A percentile compares a stretch with the other conserved stretches of the same genome.
phyloP scores from a whole-genome alignment of 2,113 vertebrate genomes.

The Eubucco bourcierii region DNA sequence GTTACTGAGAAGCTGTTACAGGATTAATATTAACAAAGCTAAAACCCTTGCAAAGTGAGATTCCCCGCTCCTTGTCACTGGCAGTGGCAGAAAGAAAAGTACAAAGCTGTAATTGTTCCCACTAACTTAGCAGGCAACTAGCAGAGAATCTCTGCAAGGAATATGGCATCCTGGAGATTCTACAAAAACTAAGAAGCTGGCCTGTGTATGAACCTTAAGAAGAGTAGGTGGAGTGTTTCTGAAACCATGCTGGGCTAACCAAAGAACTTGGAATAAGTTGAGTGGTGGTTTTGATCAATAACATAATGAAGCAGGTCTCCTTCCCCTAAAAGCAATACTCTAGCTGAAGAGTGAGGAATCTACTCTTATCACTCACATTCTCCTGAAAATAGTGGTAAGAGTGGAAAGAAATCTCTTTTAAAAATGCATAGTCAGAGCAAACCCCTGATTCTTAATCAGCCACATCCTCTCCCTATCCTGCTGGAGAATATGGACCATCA shows the following conservation, averaged over 20 bases:
- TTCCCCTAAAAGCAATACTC: neutral
- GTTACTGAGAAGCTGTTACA: neutral
- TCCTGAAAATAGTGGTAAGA: neutral
- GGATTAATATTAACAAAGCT: neutral
- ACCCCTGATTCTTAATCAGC: constrained; percentile 11
- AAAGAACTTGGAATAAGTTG: neutral
- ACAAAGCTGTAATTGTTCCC: neutral
- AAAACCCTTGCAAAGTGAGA: neutral
- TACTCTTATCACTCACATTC: neutral
- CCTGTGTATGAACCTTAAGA: neutral
- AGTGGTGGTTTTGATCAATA: neutral
- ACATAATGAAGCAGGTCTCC: neutral
- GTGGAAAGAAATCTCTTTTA: neutral
- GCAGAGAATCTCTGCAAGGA: neutral
- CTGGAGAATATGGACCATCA: constrained; percentile 30
- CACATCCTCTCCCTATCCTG: constrained; percentile 35
- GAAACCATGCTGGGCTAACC: neutral
- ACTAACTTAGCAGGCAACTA: neutral
- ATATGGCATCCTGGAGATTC: neutral
- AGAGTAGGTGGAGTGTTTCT: neutral
- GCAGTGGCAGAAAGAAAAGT: neutral
- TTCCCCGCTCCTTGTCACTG: neutral
- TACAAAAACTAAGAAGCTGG: neutral
- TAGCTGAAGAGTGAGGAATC: neutral
- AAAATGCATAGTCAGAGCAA: constrained; percentile 35